Evolutionary conservation across 2,888 invertebrate species (phyloP).

Genomic region (Esperia sulphurella): DNA sequence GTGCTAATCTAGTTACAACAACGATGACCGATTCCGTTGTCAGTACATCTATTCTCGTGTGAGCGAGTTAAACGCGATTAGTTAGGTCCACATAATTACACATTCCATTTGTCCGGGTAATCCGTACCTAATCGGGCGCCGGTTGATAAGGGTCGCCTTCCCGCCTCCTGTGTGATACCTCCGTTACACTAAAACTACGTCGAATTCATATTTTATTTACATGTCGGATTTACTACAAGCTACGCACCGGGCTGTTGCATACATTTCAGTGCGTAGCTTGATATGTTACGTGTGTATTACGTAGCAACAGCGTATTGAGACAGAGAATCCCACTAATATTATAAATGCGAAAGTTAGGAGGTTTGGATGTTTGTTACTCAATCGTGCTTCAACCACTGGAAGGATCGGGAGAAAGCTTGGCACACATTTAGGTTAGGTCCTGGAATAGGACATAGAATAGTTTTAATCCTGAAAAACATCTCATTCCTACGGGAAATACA

Average conservation of each 20-base stretch:
- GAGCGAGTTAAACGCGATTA: slow-evolving; percentile 43
- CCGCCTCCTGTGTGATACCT: slow-evolving; percentile 2
- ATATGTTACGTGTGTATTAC: too few relatives aligned
- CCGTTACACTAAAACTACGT: background rate
- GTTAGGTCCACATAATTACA: slow-evolving; percentile 68
- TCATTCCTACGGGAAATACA: too few relatives aligned
- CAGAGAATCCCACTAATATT: too few relatives aligned
- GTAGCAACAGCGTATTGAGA: too few relatives aligned
- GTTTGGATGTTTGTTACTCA: too few relatives aligned
- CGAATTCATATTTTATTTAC: background rate
- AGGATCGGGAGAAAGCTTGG: too few relatives aligned
- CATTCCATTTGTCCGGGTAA: slow-evolving; percentile 74
- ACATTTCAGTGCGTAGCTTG: too few relatives aligned
- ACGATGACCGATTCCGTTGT: slow-evolving; percentile 1
- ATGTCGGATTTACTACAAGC: background rate
- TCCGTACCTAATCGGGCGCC: slow-evolving; percentile 60
- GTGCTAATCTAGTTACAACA: slow-evolving; percentile 1
- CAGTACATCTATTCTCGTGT: slow-evolving; percentile 12
- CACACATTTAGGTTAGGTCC: too few relatives aligned
- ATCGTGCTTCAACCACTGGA: too few relatives aligned
- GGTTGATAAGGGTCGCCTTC: slow-evolving; percentile 60
- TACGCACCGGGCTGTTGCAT: background rate
- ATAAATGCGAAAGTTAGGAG: too few relatives aligned
- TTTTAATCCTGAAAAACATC: too few relatives aligned
- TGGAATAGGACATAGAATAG: too few relatives aligned